Evolutionary conservation across 2,888 invertebrate genomes (phyloP).

Genomic region (Oscheius sp.): DNA sequence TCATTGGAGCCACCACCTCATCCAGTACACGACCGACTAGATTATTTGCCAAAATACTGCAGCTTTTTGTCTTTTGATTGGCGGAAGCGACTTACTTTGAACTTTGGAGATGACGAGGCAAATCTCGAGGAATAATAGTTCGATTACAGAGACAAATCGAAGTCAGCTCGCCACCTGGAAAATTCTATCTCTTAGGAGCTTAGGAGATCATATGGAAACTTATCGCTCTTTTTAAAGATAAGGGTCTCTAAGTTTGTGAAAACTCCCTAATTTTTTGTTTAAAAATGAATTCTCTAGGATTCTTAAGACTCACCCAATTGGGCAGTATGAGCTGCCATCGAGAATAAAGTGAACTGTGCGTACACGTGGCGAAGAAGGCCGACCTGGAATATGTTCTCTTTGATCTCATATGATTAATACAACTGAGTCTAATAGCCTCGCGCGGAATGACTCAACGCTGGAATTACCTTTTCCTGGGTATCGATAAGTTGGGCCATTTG

Average conservation of each 20-base stretch:
- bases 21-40: slow-evolving; percentile 63
- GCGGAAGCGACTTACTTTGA: slow-evolving; percentile 50
- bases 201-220: too few species aligned
- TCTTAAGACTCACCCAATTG: slow-evolving; percentile 25
- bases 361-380: slow-evolving; percentile 33
- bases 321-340: slow-evolving; percentile 45
- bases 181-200: neutral
- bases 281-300: too few species aligned
- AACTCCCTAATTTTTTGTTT: neutral
- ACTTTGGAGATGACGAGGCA: slow-evolving; percentile 59
- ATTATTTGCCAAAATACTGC: slow-evolving; percentile 63
- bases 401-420: neutral
- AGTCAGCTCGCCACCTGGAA: neutral
- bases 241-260: too few species aligned
- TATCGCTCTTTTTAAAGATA: too few species aligned
- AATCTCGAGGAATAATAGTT: slow-evolving; percentile 53
- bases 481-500: slow-evolving; percentile 46
- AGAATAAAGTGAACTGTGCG: slow-evolving; percentile 46
- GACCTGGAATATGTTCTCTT: slow-evolving; percentile 1
- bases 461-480: slow-evolving; percentile 54
- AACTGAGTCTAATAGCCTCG: neutral
- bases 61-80: neutral
- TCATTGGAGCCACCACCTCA: slow-evolving; percentile 62
- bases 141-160: slow-evolving; percentile 61
- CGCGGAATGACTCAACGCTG: neutral